Base-by-base conservation (phyloP, 53 echinoderm and acorn worm genomes). In the Temnopleurus reevesii region DNA sequence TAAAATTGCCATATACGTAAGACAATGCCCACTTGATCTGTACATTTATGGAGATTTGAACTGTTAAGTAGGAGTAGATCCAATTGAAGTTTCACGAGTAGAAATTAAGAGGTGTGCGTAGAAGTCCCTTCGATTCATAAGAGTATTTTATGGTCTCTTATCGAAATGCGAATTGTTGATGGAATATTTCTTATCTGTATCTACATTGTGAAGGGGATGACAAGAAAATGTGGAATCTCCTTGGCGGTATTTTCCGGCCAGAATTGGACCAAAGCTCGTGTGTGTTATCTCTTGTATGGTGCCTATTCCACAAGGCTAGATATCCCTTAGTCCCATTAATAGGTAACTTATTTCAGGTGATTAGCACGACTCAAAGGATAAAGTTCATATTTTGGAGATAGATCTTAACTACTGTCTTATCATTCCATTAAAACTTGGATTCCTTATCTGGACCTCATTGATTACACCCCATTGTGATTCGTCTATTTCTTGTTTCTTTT, bases 391-490 rank as follows among this genome's bases (percentile, higher is more conserved):
- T 66, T 87, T 87, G 25, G 25, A 36, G 83, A 60, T 36, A 86
- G 53, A 29, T 47, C 66, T 66, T 66, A 66, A 87, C 88, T 87
- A 66, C 88, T 51, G 88, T 87, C 88, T 87, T 87, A 87, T 87
- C 88, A 49, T 35, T 66, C n/a, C 47, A 12, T 66, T 66, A 87
- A 87, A 71, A 64, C 53, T 49, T 53, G 13, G 71, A 46, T 36
- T 27, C 30, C 65, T 87, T 87, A 87, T 87, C 88, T 35, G 34
- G 36, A 66, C 47, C 55, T 21, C 23, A 43, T 38, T 60, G 85
- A 85, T 85, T 45, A 59, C 34, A 45, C 49, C 41, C 45, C 46
- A 59, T 85, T 85, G 85, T 85, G 85, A 58, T 36, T 41, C 61
- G 80, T n/a, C 21, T 71, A 31, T 38, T 36, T 71, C 41, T 2